Conservation (phyloP, 2,797 vertebrate species). For the Decapterus maruadsi region DNA sequence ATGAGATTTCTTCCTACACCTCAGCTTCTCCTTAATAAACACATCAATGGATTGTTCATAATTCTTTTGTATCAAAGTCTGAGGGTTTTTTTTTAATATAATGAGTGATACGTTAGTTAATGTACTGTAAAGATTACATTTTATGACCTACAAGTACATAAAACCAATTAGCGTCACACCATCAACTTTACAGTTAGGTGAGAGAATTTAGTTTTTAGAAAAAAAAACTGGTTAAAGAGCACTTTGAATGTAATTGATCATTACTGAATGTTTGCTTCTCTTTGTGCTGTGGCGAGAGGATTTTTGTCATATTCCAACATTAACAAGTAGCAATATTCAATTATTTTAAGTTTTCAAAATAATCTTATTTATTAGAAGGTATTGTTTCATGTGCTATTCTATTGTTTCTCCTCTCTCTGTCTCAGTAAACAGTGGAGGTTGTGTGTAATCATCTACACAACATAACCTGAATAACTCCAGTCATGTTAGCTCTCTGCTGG, state of each 20-base stretch:
- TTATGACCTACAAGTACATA: constrained; percentile 43
- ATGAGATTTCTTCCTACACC: background rate
- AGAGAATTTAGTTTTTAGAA: constrained; percentile 41
- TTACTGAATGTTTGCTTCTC: constrained; percentile 2
- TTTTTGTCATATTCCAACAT: constrained; percentile 72
- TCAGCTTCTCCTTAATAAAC: background rate
- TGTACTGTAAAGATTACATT: constrained; percentile 35
- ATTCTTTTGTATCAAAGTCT: background rate
- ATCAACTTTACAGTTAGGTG: constrained; percentile 24
- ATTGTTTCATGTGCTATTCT: constrained; percentile 65
- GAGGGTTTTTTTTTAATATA: background rate
- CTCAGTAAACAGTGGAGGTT: constrained; percentile 94
- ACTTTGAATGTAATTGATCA: constrained; percentile 48
- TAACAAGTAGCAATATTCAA: constrained; percentile 33
- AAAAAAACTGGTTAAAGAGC: constrained; percentile 84
- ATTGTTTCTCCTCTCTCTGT: constrained; percentile 76
- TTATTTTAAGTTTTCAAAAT: constrained; percentile 43
- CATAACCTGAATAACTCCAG: constrained; percentile 99
- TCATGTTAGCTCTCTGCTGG: constrained; percentile 99
- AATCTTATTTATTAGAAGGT: constrained; percentile 55
- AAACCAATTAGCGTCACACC: constrained; percentile 40
- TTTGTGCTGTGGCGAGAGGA: background rate
- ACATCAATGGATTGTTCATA: constrained; percentile 2
- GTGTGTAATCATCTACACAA: constrained; percentile 99
- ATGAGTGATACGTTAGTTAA: constrained; percentile 26